Base-by-base conservation (phyloP, 2,888 invertebrate species). In the Anthrax anthrax region DNA sequence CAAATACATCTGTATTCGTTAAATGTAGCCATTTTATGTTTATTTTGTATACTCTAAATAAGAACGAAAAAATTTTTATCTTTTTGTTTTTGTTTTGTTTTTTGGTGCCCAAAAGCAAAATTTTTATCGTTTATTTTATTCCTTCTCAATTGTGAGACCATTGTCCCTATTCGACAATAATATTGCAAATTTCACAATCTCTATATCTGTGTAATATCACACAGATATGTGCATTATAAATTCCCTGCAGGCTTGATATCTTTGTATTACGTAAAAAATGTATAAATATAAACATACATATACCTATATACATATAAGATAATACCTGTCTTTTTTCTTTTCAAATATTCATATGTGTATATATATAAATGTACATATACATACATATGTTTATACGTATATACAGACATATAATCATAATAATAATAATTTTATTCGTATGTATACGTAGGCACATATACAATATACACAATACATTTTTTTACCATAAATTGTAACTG, bases 401-500 rank as follows among this genome's bases (percentile, higher is more conserved):
- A 27, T 1, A 27, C 9, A 27, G 5, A 23, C 2, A 2, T 27
- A 27, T 27, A 9, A 8, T 8, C 23, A 27, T 27, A 23, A 4
- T 23, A 6, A 27, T 27, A 27, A 8, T 9, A 27, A 27, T 27
- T 27, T 27, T 27, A 9, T 27, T 8, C 23, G 23, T 27, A 9
- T 23, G 23, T n/a, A n/a, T n/a, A n/a, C n/a, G n/a, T n/a, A n/a
- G n/a, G n/a, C n/a, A n/a, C n/a, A n/a, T n/a, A n/a, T n/a, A n/a
- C n/a, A n/a, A n/a, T n/a, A n/a, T n/a, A n/a, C n/a, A n/a, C n/a
- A n/a, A n/a, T n/a, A n/a, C n/a, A n/a, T n/a, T 23, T 6, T 43
- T 18, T 43, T 19, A 18, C 44, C 19, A 44, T 44, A 38, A 44
- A 44, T 13, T 38, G 32, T 14, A 44, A 38, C n/a, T n/a, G n/a